These are phyloP conservation scores for Darevskia nairensis DNA, from an alignment of 2,797 vertebrate species.

Conservation along the genomic window DNA sequence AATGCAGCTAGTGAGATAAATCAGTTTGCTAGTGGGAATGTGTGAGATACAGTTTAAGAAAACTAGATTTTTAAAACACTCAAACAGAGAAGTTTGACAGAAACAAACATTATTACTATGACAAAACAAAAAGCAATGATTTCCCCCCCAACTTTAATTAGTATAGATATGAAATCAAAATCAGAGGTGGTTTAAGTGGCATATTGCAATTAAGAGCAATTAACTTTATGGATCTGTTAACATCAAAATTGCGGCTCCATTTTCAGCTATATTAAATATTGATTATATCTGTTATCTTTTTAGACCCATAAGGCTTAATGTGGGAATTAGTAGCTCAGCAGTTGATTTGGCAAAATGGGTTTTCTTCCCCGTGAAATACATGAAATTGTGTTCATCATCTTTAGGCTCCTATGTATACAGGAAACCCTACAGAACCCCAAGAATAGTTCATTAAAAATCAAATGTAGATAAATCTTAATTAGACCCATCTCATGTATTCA, in stretches of 20 bases:
- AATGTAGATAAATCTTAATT: conserved; percentile 30
- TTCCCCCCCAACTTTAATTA: background rate
- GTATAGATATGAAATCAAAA: background rate
- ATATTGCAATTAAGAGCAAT: conserved; percentile 6
- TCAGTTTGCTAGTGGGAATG: background rate
- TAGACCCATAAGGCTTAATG: background rate
- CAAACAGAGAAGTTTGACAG: background rate
- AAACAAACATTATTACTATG: background rate
- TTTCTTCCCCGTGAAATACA: background rate
- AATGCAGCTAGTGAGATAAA: background rate
- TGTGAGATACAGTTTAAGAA: background rate
- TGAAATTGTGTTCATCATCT: background rate
- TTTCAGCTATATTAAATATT: conserved; percentile 12
- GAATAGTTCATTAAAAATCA: conserved; percentile 26
- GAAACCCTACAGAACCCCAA: conserved; percentile 22
- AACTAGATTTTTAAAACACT: background rate
- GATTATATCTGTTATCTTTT: conserved; percentile 11
- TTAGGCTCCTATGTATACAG: conserved; percentile 13
- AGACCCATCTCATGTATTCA: background rate
- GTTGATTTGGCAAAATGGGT: background rate
- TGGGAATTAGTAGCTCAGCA: conserved; percentile 7
- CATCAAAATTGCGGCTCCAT: background rate
- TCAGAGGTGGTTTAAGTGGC: background rate
- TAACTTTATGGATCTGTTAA: background rate
- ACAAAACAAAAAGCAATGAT: background rate